Conservation (phyloP, 2,113 vertebrate genomes). For the Sinosuthora webbiana region DNA sequence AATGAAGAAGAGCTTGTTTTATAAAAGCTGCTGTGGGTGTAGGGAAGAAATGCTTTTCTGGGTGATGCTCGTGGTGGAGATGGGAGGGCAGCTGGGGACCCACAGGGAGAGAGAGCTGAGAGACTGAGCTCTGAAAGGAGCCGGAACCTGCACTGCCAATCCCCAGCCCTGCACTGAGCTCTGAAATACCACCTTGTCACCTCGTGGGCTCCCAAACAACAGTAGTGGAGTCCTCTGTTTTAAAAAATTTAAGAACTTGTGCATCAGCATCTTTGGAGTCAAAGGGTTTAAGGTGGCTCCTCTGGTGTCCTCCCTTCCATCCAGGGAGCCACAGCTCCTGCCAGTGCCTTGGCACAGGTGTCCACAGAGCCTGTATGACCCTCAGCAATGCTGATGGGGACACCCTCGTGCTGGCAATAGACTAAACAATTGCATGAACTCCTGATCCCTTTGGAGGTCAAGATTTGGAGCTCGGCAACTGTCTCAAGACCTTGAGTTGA, state of each 20-base stretch:
- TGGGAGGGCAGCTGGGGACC: background rate
- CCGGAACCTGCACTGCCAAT: background rate
- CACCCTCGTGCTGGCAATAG: fast-evolving
- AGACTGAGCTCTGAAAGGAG: background rate
- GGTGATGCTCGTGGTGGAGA: background rate
- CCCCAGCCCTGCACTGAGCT: background rate
- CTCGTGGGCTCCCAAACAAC: background rate
- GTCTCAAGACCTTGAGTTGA: background rate
- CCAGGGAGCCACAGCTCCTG: background rate
- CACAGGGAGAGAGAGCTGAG: background rate
- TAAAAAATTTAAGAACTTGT: background rate
- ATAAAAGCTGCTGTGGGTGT: background rate
- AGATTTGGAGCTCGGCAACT: background rate
- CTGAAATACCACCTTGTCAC: background rate
- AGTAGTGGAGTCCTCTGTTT: background rate
- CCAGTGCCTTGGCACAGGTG: background rate
- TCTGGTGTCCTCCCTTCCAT: background rate
- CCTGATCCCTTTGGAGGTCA: background rate
- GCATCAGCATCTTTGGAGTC: background rate
- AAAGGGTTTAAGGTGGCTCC: background rate
- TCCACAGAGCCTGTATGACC: background rate
- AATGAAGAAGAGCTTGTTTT: background rate
- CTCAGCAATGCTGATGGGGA: fast-evolving
- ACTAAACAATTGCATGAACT: background rate
- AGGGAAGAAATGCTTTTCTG: background rate